phyloP scores from a whole-genome alignment of 2,797 vertebrate species.

The Periparus ater region DNA sequence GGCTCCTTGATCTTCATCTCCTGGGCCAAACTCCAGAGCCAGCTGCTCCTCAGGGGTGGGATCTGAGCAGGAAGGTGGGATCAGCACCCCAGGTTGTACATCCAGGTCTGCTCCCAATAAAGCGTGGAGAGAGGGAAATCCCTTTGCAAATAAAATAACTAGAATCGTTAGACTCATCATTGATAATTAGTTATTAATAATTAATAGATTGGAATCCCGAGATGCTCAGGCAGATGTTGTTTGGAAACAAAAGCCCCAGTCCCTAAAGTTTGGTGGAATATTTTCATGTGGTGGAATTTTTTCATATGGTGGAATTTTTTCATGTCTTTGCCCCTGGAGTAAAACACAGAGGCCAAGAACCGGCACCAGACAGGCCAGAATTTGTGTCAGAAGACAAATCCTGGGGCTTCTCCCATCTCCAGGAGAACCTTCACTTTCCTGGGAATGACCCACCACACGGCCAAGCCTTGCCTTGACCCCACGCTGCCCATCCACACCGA shows the following conservation, averaged over 20 bases:
- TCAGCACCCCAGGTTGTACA: fast-evolving
- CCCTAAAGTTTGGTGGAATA: neutral
- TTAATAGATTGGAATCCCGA: neutral
- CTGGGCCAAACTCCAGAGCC: neutral
- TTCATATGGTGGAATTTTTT: neutral
- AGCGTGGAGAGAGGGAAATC: neutral
- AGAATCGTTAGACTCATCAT: neutral
- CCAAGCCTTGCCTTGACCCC: neutral
- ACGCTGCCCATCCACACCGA: fast-evolving
- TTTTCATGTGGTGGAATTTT: neutral
- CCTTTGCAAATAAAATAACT: neutral
- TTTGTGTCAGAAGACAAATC: neutral
- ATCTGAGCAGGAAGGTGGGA: neutral
- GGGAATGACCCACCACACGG: fast-evolving
- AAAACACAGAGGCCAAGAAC: neutral
- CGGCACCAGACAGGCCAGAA: fast-evolving
- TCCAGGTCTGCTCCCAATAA: neutral
- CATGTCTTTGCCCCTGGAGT: neutral
- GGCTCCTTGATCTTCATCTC: neutral
- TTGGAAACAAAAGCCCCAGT: neutral
- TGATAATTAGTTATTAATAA: neutral
- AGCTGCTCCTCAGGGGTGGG: neutral
- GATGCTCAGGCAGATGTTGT: neutral
- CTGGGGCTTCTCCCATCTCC: neutral
- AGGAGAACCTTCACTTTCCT: neutral